Base-by-base conservation (phyloP, 2,888 invertebrate genomes). In the Synanthedon formicaeformis region DNA sequence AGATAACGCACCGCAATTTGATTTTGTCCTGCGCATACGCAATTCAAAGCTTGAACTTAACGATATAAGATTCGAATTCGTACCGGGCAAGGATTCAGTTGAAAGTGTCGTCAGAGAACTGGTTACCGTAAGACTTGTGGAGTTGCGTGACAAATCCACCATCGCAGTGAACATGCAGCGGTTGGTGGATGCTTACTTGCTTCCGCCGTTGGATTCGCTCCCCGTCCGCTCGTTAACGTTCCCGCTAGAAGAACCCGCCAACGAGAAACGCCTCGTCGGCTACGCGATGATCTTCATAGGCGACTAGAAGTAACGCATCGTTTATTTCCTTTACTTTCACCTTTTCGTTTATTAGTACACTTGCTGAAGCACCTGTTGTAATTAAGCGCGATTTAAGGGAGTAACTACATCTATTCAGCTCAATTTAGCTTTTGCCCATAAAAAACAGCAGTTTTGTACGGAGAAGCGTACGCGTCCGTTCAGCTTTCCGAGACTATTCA, bases 31-130 rank as follows among this genome's bases (percentile, higher is more conserved):
- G 64, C 91, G 96, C 78, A 95, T 96, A 92, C 92, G 96, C 64
- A 99, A 99, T 88, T 90, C 93, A 54, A 93, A 93, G 65, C 91
- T 95, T 60, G 99, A 99, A 82, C 89, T 99, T 61, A 99, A 99
- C 84, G 99, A 99, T 80, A 99, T 99, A 71, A 92, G 98, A 67
- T 99, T 99, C 86, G 99, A 99, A 85, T 99, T 97, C 85, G 94
- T 96, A 49, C 92, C 96, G 45, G 96, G 96, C 50, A 94, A 95
- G 78, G 96, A 96, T 77, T 93, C 95, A 0, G 92, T 98, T 0
- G 98, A 98, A 78, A 98, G 98, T 53, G 98, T 99, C 65, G 96
- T 98, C 13, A 92, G 95, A n/a, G 99, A 99, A 86, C 88, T 99
- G 66, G 98, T 99, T 50, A 97, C 97, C 60, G 99, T 99, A 51